Evolutionary conservation across 2,797 vertebrate genomes (phyloP).

Genomic region (Bothrops alternatus): DNA sequence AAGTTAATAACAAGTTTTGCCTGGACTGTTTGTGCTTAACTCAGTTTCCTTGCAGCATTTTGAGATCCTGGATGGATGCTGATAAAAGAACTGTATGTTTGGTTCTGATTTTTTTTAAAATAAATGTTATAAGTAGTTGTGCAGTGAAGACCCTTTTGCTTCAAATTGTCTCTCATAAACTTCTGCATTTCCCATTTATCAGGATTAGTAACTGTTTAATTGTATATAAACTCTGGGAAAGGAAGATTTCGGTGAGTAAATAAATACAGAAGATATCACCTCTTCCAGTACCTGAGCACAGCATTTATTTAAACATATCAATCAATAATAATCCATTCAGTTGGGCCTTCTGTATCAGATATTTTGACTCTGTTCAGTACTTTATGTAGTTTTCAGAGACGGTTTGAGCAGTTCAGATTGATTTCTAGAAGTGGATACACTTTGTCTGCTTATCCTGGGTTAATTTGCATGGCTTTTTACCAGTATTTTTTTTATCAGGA

Average conservation of each 20-base stretch:
- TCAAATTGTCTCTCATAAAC: not conserved
- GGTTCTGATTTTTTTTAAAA: not conserved
- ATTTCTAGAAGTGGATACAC: not conserved
- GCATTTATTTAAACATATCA: not conserved
- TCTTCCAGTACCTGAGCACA: no score
- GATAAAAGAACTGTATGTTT: not conserved
- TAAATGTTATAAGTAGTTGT: not conserved
- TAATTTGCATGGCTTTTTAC: not conserved
- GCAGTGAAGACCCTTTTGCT: not conserved
- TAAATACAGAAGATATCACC: not conserved
- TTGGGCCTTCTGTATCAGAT: not conserved
- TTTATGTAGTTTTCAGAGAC: not conserved
- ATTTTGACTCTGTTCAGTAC: not conserved
- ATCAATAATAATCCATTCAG: not conserved
- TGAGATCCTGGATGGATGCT: not conserved
- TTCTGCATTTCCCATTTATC: not conserved
- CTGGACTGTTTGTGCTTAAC: not conserved
- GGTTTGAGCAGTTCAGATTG: not conserved
- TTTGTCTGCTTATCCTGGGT: not conserved
- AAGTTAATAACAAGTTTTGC: not conserved
- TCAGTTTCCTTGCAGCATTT: not conserved
- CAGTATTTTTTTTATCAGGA: not conserved
- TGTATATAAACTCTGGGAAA: not conserved
- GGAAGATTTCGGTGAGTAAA: not conserved
- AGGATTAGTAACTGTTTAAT: not conserved